Base-by-base conservation (phyloP, 2,797 vertebrate genomes). In the Rhinella marina region DNA sequence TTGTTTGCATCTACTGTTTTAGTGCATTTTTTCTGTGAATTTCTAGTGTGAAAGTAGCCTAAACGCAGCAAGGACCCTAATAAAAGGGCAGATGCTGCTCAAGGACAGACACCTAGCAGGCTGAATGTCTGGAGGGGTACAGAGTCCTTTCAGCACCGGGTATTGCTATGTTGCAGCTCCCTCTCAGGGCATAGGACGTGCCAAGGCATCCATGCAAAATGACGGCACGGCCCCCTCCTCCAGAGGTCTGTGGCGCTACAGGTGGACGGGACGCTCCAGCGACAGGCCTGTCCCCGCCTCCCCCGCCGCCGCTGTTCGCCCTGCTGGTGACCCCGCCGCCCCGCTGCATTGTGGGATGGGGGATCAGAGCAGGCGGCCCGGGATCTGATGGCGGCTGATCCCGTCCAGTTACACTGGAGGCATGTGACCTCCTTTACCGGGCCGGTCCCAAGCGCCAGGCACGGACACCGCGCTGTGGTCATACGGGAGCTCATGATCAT, bases 391-490 rank as follows among this genome's bases (percentile, higher is more conserved):
- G 80, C 84, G 89, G 92, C 91, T 86, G 92, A 90, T 90, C 91
- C 86, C 90, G 91, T 91, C 89, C 91, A 92, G 83, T 92, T 94
- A 29, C 93, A 91, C 88, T 99, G 98, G 98, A 96, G 95, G 90
- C 96, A 95, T 91, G 96, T 98, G n/a, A 94, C 94, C 52, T 96
- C 96, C 7, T 96, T 95, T 84, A 95, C 96, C 1, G 98, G 98
- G 75, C 97, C 97, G 66, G 93, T 97, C 0, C 98, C 98, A 17
- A 95, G 97, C 77, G 95, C 97, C 90, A 96, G 98, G 88, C 98
- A 99, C 87, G 98, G 98, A 86, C 98, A 99, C 93, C 95, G 98
- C n/a, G 98, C 97, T 0, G 97, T 95, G 66, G 96, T 96, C 0
- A 97, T 99, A 78, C 96, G 97, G 82, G 98, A 99, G 91, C 92